These are phyloP conservation scores for Eurypyga helias DNA, from an alignment of 2,113 vertebrate genomes.

Conservation along the genomic window DNA sequence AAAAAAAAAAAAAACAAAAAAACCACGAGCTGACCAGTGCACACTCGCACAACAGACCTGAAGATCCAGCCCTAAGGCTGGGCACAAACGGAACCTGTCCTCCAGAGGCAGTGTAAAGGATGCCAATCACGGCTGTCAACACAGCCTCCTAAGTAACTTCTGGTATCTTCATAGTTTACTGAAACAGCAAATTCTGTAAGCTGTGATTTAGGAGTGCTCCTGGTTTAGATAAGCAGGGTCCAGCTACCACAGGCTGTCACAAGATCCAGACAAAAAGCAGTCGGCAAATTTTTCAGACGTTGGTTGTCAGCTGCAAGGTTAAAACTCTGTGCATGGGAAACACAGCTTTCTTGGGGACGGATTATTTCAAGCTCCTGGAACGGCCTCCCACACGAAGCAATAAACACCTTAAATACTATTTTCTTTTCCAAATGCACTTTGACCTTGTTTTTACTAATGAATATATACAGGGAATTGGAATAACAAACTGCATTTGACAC, in stretches of 20 bases:
- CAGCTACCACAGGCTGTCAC: not conserved
- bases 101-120: not conserved
- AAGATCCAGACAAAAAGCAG: not conserved
- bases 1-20: not conserved
- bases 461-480: not conserved
- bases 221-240: not conserved
- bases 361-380: not conserved
- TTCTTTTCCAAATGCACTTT: not conserved
- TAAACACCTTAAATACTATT: not conserved
- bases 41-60: not conserved
- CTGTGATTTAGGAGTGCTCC: not conserved
- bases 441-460: not conserved
- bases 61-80: not conserved
- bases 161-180: not conserved
- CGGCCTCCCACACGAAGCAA: not conserved
- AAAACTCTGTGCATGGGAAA: not conserved
- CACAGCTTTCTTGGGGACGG: not conserved
- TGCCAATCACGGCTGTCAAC: not conserved
- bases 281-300: not conserved
- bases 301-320: not conserved
- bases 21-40: not conserved
- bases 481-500: not conserved
- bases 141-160: not conserved
- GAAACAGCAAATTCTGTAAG: not conserved
- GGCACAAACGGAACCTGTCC: not conserved